Conservation (phyloP, 2,113 vertebrate species). For the Ibidorhyncha struthersii region DNA sequence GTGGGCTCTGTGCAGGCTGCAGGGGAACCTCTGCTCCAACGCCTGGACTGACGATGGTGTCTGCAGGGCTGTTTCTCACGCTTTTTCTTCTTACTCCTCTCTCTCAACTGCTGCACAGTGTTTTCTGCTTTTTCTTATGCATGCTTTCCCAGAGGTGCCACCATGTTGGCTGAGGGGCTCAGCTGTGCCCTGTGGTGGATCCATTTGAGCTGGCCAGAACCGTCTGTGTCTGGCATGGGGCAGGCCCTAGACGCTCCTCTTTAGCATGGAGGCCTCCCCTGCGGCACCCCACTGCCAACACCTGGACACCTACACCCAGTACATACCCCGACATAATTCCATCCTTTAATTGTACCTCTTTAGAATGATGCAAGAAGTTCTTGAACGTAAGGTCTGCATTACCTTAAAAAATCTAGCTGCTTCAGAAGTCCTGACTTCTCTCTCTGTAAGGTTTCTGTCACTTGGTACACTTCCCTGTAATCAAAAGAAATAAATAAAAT, state of each 20-base stretch:
- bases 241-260: not conserved
- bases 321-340: not conserved
- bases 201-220: accelerated
- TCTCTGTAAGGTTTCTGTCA: constrained; percentile 88
- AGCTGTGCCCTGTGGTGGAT: not conserved
- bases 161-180: not conserved
- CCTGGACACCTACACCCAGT: not conserved
- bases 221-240: accelerated
- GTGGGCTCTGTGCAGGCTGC: not conserved
- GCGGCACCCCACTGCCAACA: not conserved
- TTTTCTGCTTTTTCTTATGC: not conserved
- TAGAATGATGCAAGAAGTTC: not conserved
- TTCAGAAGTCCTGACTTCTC: constrained; percentile 91
- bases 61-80: not conserved
- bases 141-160: not conserved
- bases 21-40: not conserved
- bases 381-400: not conserved
- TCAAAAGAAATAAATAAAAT: not conserved
- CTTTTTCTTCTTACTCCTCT: not conserved
- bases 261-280: not conserved
- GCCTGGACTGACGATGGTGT: not conserved
- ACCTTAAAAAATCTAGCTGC: constrained; percentile 92
- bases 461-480: constrained; percentile 87
- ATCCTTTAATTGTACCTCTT: not conserved
- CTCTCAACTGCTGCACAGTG: accelerated